Evolutionary conservation across 1,140 invertebrate genomes (phyloP).

Genomic region (Trichogramma pretiosum): DNA sequence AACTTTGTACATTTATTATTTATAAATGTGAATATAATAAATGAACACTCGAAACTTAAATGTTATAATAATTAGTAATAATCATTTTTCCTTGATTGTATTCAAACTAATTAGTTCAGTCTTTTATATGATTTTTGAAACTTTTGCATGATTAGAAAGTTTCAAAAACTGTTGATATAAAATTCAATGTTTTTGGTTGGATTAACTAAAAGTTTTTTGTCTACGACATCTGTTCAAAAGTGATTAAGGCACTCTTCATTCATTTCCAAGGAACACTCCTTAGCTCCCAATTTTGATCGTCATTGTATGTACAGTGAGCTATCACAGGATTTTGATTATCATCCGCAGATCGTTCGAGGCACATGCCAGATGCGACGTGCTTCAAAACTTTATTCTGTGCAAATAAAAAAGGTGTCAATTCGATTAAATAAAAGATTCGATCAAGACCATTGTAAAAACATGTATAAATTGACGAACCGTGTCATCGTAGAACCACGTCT

Average conservation of each 20-base stretch:
- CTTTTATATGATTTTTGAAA: constrained; percentile 4
- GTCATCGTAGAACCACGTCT: constrained; percentile 56
- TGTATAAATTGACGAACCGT: constrained; percentile 32
- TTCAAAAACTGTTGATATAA: too few relatives aligned
- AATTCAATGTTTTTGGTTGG: too few relatives aligned
- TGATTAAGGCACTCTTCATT: constrained; percentile 6
- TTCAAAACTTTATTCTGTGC: constrained; percentile 44
- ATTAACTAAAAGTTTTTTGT: too few relatives aligned
- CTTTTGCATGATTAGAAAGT: too few relatives aligned
- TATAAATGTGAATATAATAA: too few relatives aligned
- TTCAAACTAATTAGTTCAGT: constrained; percentile 16
- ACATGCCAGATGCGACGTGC: constrained; percentile 48
- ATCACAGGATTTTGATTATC: constrained; percentile 42
- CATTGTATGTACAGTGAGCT: constrained; percentile 40
- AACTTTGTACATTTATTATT: constrained; percentile 2
- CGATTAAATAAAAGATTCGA: neutral
- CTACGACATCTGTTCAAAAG: neutral
- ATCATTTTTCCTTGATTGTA: too few relatives aligned
- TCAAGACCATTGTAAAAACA: neutral
- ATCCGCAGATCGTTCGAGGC: constrained; percentile 43
- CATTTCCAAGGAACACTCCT: constrained; percentile 46
- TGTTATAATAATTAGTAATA: too few relatives aligned
- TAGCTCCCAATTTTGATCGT: constrained; percentile 48
- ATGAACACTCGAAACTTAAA: too few relatives aligned
- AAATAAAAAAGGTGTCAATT: constrained; percentile 16